Base-by-base conservation (phyloP, 2,797 vertebrate genomes). In the Alosa sapidissima region DNA sequence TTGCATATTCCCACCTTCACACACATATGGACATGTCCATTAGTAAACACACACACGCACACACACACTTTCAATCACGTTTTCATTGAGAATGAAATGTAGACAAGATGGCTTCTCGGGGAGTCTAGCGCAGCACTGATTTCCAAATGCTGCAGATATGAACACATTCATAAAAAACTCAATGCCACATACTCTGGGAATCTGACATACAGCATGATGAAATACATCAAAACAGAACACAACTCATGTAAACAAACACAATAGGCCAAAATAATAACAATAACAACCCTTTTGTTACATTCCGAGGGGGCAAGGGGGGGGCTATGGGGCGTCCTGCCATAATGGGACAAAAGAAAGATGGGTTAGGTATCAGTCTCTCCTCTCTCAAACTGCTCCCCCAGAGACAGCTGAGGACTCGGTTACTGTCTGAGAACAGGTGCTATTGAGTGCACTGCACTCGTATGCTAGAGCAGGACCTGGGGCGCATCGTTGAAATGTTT, bases 131-230 rank as follows among this genome's bases (percentile, higher is more conserved):
- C 93, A 93, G 91, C 90, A 91, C 86, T 89, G 60, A 24, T 81
- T 84, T 83, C 91, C 81, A 90, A 93, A 92, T 92, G 91, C 92
- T 93, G 94, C 92, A 93, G 88, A 87, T 91, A 92, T 92, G 89
- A 92, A 91, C 91, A 89, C 24, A 89, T 81, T 81, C 51, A 85
- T 68, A 84, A 82, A 85, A 81, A 58, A 86, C 81, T 85, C 85
- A 21, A 89, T 89, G 89, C 90, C 87, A 89, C 52, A 84, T 92
- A 91, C 88, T 92, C 85, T 89, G 85, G 87, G 87, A 85, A 88
- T 65, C 82, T 62, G 58, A 87, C 88, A 89, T 85, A 90, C 83
- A 90, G 87, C 68, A 16, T 75, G 68, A 75, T 75, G 33, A 33
- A 90, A 72, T 82, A 88, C 86, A 90, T 92, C 91, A 89, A 92